These are phyloP conservation scores for Elgaria multicarinata DNA, from an alignment of 2,113 vertebrate genomes.

Conservation along the genomic window DNA sequence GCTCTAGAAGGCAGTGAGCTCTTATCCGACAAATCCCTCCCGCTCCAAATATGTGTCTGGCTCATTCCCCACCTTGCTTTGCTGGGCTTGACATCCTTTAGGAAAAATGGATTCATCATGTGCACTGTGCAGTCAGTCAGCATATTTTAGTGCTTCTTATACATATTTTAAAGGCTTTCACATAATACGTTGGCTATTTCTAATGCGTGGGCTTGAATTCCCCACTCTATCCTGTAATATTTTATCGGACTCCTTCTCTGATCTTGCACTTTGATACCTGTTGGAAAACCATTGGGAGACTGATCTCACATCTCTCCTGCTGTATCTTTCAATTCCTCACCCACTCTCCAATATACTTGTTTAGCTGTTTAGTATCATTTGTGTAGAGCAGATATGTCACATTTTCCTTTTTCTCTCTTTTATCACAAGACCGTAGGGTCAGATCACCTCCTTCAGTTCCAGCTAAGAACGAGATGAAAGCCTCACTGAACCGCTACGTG, in stretches of 20 bases:
- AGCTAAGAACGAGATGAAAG: conserved; percentile 23
- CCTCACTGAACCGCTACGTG: background rate
- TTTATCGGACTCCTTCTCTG: conserved; percentile 59
- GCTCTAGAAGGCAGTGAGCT: background rate
- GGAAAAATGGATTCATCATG: conserved; percentile 42
- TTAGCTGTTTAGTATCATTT: conserved; percentile 31
- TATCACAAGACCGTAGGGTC: background rate
- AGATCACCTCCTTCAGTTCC: conserved; percentile 15
- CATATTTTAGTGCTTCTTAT: conserved; percentile 63
- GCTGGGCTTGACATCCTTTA: conserved; percentile 42
- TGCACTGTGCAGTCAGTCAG: conserved; percentile 54
- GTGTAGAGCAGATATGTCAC: rapidly evolving
- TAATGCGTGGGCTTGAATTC: conserved; percentile 53
- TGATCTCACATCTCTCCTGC: conserved; percentile 41
- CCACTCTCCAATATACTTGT: conserved; percentile 9
- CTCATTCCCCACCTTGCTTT: conserved; percentile 32
- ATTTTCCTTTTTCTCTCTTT: background rate
- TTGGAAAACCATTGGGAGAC: conserved; percentile 57
- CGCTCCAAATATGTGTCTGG: background rate
- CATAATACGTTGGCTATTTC: conserved; percentile 44
- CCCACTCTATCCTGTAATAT: conserved; percentile 46
- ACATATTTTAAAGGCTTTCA: conserved; percentile 64
- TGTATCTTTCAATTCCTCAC: background rate
- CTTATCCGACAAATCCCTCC: conserved; percentile 39
- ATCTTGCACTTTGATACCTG: conserved; percentile 60